Base-by-base conservation (phyloP, 2,888 invertebrate genomes). In the Epiblema foenella region DNA sequence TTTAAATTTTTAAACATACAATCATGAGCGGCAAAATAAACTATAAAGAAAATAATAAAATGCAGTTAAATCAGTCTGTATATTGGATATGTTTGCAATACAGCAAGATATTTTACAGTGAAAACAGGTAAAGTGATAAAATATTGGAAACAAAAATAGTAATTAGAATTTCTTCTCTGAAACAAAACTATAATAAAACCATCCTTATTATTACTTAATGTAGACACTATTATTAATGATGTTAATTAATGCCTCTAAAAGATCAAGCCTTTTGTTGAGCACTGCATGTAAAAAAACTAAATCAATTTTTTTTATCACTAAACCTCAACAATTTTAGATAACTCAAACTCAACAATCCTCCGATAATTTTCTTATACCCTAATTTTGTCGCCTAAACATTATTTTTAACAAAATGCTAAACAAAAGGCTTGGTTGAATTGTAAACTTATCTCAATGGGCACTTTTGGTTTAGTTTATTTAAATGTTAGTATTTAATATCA, bases 51-150 rank as follows among this genome's bases (percentile, higher is more conserved):
- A 87, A 85, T 84, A 79, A 89, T 88, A 86, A 75, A 63, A 77
- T 68, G 73, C 63, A 75, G 77, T 92, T 91, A 91, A 93, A 93
- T 94, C 94, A 94, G 94, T 94, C 94, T 94, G 94, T 94, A 93
- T 94, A 93, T 91, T 93, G 93, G 94, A 94, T 94, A 94, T 94
- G 94, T 94, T 90, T 94, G 94, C 91, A 94, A 93, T 93, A 94
- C 93, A 93, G 93, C 93, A 91, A 93, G 90, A 93, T 92, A 92
- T 89, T 92, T 89, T 92, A 92, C 90, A 92, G 90, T 93, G 92
- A 92, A 91, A 93, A 93, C 93, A 93, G 91, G 89, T 91, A 90
- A 83, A 89, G 89, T 91, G 90, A 92, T 92, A 92, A 93, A 93
- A 93, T 92, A 92, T 91, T 87, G 90, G 92, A 92, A 93, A 93